These are phyloP conservation scores for Sthenelais limicola DNA, from an alignment of 2,888 invertebrate genomes.

Conservation along the genomic window DNA sequence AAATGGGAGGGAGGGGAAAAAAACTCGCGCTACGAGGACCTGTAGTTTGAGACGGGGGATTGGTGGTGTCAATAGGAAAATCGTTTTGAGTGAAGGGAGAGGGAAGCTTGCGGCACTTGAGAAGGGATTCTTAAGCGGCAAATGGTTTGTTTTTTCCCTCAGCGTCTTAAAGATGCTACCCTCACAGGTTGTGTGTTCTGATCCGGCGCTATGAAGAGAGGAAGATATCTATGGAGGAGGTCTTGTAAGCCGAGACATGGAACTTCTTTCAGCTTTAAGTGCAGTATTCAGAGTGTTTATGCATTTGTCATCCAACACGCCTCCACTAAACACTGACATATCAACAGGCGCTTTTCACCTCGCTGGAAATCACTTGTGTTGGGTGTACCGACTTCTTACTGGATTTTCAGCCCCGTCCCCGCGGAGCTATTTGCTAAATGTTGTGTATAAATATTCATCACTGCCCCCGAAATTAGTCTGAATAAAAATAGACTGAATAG, in stretches of 20 bases:
- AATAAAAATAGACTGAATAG: too few relatives aligned
- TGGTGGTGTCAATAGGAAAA: slow-evolving; percentile 29
- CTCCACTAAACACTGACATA: too few relatives aligned
- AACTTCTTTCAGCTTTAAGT: not conserved
- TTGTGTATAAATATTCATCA: too few relatives aligned
- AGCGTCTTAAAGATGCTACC: slow-evolving; percentile 15
- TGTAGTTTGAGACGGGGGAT: slow-evolving; percentile 19
- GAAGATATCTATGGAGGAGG: not conserved
- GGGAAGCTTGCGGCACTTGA: slow-evolving; percentile 14
- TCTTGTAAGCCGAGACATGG: not conserved
- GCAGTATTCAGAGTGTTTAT: too few relatives aligned
- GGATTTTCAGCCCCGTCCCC: too few relatives aligned
- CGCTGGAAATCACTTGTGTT: too few relatives aligned
- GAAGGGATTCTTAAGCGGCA: slow-evolving; percentile 19
- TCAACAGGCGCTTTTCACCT: too few relatives aligned
- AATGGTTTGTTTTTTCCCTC: slow-evolving; percentile 19
- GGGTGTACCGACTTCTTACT: too few relatives aligned
- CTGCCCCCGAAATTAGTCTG: too few relatives aligned
- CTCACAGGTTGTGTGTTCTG: not conserved
- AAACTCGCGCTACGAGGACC: slow-evolving; percentile 2
- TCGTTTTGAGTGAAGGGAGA: slow-evolving; percentile 33
- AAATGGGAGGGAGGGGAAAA: slow-evolving; percentile 4
- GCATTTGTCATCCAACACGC: too few relatives aligned
- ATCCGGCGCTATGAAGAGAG: not conserved
- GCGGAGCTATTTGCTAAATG: too few relatives aligned